Evolutionary conservation across 2,797 vertebrate species (phyloP).

Genomic region (Lacerta viridis): DNA sequence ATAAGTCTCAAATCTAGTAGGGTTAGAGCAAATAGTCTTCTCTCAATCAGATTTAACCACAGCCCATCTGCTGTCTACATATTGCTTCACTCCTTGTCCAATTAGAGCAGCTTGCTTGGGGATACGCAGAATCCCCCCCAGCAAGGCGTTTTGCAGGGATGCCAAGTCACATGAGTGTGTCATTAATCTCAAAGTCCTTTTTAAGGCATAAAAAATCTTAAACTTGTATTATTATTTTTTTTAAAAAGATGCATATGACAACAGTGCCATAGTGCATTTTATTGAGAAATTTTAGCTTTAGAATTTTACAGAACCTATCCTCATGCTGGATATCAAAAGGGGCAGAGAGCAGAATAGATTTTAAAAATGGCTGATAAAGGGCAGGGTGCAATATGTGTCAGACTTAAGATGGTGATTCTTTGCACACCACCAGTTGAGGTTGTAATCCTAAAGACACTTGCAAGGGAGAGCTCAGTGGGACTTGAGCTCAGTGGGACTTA

Average conservation of each 20-base stretch:
- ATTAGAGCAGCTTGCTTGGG: conserved; percentile 74
- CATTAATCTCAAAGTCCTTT: conserved; percentile 9
- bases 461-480: too few species aligned
- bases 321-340: background rate
- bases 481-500: too few species aligned
- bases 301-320: background rate
- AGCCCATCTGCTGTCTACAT: conserved; percentile 81
- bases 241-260: background rate
- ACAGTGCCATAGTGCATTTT: background rate
- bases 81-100: conserved; percentile 73
- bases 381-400: background rate
- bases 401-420: background rate
- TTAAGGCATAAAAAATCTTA: conserved; percentile 4
- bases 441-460: background rate
- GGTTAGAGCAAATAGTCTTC: conserved; percentile 65
- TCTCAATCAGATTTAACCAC: conserved; percentile 79
- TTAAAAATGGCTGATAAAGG: background rate
- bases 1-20: conserved; percentile 70
- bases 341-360: background rate
- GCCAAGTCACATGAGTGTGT: conserved; percentile 33
- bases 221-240: background rate
- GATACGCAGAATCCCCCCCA: conserved; percentile 39
- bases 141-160: conserved; percentile 24
- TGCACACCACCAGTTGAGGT: background rate
- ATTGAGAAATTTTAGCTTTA: background rate